Evolutionary conservation across 1,140 invertebrate genomes (phyloP).

Genomic region (Habropoda laboriosa): DNA sequence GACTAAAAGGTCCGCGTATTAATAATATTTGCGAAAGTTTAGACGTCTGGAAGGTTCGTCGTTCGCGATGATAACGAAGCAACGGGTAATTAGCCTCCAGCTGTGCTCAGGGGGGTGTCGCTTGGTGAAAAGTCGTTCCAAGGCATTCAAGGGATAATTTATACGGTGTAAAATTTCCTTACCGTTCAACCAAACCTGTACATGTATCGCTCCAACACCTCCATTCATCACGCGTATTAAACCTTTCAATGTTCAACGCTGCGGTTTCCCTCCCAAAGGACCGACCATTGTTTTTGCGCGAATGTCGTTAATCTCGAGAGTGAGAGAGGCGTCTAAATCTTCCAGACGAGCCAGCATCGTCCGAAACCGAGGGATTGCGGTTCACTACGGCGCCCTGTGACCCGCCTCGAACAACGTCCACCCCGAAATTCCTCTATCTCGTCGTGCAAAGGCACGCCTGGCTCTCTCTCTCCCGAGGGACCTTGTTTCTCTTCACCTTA

Average conservation of each 20-base stretch:
- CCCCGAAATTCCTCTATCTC: slow-evolving; percentile 37
- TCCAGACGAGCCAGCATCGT: background rate
- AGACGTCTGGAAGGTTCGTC: background rate
- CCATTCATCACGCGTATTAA: background rate
- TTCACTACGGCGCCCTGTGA: background rate
- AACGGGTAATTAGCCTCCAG: slow-evolving; percentile 20
- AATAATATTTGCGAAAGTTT: slow-evolving; percentile 45
- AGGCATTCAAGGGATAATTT: too few relatives aligned
- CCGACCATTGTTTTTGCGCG: slow-evolving; percentile 19
- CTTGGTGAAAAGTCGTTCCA: too few relatives aligned
- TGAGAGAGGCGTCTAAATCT: background rate
- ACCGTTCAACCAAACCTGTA: background rate
- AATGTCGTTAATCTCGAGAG: slow-evolving; percentile 19
- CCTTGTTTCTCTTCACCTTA: background rate
- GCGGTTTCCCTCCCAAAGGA: background rate
- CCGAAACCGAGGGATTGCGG: slow-evolving; percentile 21
- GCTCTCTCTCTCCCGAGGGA: too few relatives aligned
- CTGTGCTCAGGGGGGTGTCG: background rate
- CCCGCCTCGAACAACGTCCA: background rate
- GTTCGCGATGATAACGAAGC: background rate
- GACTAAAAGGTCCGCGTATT: background rate
- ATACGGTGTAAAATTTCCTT: background rate
- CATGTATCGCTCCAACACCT: background rate
- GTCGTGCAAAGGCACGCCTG: background rate
- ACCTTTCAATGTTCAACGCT: background rate